phyloP scores from a whole-genome alignment of 2,888 invertebrate species.

The Drosophila maculinotata region DNA sequence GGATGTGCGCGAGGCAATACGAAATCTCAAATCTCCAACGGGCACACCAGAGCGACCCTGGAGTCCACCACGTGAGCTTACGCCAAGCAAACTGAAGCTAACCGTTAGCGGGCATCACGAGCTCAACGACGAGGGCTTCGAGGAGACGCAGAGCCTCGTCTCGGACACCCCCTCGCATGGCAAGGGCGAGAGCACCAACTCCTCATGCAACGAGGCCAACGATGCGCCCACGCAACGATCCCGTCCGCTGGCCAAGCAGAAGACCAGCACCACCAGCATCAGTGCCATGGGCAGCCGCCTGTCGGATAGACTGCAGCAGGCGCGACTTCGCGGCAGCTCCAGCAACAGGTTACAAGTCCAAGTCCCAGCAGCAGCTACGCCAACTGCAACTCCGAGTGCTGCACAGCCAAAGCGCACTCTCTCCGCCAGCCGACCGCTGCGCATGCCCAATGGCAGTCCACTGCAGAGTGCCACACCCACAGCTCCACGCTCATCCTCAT shows the following conservation, averaged over 20 bases:
- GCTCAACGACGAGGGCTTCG: constrained; percentile 94
- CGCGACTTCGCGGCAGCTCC: constrained; percentile 52
- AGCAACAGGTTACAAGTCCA: constrained; percentile 60
- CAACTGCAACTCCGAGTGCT: constrained; percentile 9
- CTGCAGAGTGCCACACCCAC: constrained; percentile 88
- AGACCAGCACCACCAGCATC: constrained; percentile 60
- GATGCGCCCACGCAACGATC: constrained; percentile 83
- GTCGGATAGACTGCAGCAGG: constrained; percentile 72
- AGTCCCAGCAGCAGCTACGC: constrained; percentile 27
- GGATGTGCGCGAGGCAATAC: constrained; percentile 89
- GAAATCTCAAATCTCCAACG: constrained; percentile 88
- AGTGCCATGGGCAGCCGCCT: constrained; percentile 64
- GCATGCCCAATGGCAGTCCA: constrained; percentile 86
- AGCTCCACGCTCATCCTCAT: constrained; percentile 77
- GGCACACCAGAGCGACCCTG: constrained; percentile 88
- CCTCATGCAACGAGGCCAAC: constrained; percentile 90
- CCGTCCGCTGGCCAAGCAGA: constrained; percentile 59
- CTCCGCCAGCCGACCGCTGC: constrained; percentile 87
- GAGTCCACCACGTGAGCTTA: constrained; percentile 85
- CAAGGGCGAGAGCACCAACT: constrained; percentile 87
- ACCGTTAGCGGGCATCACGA: constrained; percentile 85
- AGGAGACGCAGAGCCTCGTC: constrained; percentile 94
- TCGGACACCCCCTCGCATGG: constrained; percentile 95
- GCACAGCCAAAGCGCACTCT: constrained; percentile 57
- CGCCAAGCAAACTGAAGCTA: constrained; percentile 71